Percentiles rank a stretch among this genome's conserved stretches.
Evolutionary conservation across 1,140 invertebrate species (phyloP).

Genomic region (Heliconius eleuchia): DNA sequence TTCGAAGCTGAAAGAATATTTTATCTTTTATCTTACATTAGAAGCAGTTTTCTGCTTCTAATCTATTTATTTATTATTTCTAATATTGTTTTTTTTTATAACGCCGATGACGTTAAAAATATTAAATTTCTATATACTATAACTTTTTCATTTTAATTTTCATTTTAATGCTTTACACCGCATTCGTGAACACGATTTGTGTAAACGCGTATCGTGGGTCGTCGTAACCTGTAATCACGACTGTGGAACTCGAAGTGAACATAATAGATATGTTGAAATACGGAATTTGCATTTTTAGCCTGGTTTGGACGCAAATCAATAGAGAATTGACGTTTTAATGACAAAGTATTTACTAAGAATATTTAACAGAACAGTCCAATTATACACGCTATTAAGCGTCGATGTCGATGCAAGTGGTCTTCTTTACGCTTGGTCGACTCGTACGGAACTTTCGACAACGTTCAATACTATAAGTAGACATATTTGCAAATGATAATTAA

Average conservation of each 20-base stretch:
- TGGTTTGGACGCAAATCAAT: slow-evolving; percentile 8
- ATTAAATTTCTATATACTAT: too few relatives aligned
- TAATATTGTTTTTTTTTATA: too few relatives aligned
- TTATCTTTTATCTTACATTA: too few relatives aligned
- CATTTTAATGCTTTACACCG: neutral
- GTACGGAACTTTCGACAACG: neutral
- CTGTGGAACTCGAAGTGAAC: slow-evolving; percentile 19
- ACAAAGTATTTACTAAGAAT: neutral
- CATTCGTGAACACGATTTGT: neutral
- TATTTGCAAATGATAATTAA: neutral
- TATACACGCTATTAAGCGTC: neutral
- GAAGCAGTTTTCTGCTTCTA: too few relatives aligned
- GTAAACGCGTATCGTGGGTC: slow-evolving; percentile 13
- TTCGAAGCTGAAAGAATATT: too few relatives aligned
- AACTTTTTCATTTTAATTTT: too few relatives aligned
- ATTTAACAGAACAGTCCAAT: neutral
- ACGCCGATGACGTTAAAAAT: too few relatives aligned
- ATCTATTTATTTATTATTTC: too few relatives aligned
- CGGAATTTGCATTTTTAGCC: neutral
- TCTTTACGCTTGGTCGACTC: neutral
- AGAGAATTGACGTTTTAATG: slow-evolving; percentile 10
- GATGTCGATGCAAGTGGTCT: neutral
- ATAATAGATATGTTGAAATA: slow-evolving; percentile 29
- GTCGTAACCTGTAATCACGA: slow-evolving; percentile 17
- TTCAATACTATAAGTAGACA: neutral